A percentile compares a stretch with the other conserved stretches of the same genome.
Conservation (phyloP, 2,888 invertebrate genomes). For the Stomorhina lunata region DNA sequence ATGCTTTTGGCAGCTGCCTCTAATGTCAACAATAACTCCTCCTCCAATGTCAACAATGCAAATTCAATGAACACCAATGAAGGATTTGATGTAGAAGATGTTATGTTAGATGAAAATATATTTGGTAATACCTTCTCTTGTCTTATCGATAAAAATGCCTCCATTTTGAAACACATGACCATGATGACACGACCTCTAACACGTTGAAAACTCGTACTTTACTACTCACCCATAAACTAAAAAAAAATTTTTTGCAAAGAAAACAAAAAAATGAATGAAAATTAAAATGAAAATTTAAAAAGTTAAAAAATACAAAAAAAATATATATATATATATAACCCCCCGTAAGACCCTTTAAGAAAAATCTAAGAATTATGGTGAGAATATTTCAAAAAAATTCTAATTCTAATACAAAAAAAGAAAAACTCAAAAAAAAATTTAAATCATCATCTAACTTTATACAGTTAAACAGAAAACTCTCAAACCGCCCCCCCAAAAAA, state of each 20-base stretch:
- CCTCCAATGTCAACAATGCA: too few relatives aligned
- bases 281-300: too few relatives aligned
- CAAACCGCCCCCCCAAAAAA: too few relatives aligned
- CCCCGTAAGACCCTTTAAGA: neutral
- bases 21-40: constrained; percentile 50
- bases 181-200: constrained; percentile 75
- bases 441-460: constrained; percentile 9
- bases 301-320: neutral
- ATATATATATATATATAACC: neutral
- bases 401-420: constrained; percentile 17
- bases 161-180: constrained; percentile 74
- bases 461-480: constrained; percentile 19
- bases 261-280: constrained; percentile 13
- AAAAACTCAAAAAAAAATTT: neutral
- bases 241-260: constrained; percentile 13
- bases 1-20: constrained; percentile 60
- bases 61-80: constrained; percentile 31
- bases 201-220: constrained; percentile 70
- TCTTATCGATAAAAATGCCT: constrained; percentile 73
- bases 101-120: constrained; percentile 54
- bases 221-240: constrained; percentile 21
- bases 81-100: constrained; percentile 32
- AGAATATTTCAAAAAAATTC: constrained; percentile 40
- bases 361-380: constrained; percentile 23
- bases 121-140: constrained; percentile 68